phyloP scores from a whole-genome alignment of 23 tunicate species.

The Ascidia mentula region DNA sequence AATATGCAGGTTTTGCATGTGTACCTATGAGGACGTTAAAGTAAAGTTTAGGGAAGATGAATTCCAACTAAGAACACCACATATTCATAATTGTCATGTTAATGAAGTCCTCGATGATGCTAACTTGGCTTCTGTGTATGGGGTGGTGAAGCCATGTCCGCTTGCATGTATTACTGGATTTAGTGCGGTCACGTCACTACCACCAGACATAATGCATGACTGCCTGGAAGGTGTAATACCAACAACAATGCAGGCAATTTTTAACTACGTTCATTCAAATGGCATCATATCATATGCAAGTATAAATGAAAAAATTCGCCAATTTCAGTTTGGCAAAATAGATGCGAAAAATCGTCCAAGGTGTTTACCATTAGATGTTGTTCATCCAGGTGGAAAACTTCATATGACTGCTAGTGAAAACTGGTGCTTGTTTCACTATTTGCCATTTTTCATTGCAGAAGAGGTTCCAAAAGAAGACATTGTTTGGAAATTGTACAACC shows the following conservation, averaged over 20 bases:
- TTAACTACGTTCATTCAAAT: neutral
- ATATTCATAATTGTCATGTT: neutral
- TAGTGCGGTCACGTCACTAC: neutral
- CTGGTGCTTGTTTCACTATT: neutral
- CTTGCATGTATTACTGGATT: neutral
- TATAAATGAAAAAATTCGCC: neutral
- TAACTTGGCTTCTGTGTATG: neutral
- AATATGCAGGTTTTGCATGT: slow-evolving; percentile 32
- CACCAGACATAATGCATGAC: slow-evolving; percentile 19
- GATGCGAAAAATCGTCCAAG: neutral
- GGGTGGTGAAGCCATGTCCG: neutral
- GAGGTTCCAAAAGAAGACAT: neutral
- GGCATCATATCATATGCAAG: neutral
- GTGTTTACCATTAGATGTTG: neutral
- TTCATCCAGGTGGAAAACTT: neutral
- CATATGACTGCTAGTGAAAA: neutral
- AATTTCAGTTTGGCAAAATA: neutral
- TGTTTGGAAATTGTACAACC: neutral
- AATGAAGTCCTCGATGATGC: neutral
- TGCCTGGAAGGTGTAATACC: slow-evolving; percentile 7
- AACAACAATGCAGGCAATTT: neutral
- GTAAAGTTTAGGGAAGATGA: neutral
- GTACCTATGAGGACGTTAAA: slow-evolving; percentile 8
- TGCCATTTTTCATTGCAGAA: neutral
- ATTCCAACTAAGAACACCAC: slow-evolving; percentile 17